phyloP scores from a whole-genome alignment of 2,113 vertebrate species.

The Halichoeres trimaculatus region DNA sequence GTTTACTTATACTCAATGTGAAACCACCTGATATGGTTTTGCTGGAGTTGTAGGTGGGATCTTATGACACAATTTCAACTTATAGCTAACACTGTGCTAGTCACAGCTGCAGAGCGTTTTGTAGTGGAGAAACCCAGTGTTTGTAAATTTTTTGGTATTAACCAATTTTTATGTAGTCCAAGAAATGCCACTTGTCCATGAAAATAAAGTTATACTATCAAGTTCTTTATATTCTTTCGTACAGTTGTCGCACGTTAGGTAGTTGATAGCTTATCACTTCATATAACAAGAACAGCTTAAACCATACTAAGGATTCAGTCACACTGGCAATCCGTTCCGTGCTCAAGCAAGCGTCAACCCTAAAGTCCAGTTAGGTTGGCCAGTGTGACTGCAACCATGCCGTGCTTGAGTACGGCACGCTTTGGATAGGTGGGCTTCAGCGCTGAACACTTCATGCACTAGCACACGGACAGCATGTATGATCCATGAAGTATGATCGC shows the following conservation, averaged over 20 bases:
- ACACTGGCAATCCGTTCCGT: no score
- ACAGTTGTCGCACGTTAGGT: background rate
- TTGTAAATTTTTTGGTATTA: background rate
- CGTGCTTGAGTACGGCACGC: no score
- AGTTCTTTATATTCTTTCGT: background rate
- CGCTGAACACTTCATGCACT: no score
- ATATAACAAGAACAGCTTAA: no score
- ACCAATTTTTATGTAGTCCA: background rate
- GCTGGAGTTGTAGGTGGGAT: background rate
- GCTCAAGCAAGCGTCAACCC: no score
- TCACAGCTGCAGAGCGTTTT: background rate
- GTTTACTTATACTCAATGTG: background rate
- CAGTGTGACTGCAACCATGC: no score
- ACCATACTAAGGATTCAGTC: no score
- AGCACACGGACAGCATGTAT: no score
- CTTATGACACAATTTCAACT: no score
- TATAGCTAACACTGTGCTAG: background rate
- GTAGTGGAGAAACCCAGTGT: background rate
- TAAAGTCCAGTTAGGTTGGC: no score
- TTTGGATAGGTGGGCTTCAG: no score
- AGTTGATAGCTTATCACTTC: background rate
- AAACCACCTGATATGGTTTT: background rate
- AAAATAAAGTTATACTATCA: background rate
- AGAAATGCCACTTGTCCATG: background rate
- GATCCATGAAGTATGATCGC: no score